Conservation (phyloP, 2,113 vertebrate genomes). For the Irena cyanogastra region DNA sequence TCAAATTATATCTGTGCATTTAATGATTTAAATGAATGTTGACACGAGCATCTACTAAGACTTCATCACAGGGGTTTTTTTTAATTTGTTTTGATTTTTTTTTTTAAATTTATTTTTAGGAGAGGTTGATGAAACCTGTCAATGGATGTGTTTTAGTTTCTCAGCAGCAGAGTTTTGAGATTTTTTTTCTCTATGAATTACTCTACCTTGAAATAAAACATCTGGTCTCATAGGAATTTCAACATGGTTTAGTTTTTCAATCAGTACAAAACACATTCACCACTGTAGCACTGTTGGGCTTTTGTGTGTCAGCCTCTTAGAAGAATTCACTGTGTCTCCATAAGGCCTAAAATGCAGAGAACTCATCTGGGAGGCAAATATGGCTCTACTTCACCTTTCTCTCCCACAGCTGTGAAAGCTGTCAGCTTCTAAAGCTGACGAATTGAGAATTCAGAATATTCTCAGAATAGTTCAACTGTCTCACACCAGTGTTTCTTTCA, state of each 20-base stretch:
- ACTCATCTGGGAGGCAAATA: not conserved
- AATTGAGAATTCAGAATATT: not conserved
- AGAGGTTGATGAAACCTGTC: not conserved
- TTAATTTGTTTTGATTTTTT: fast-evolving
- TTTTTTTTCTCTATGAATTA: not conserved
- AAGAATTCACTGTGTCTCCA: not conserved
- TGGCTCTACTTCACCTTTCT: not conserved
- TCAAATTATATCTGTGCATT: not conserved
- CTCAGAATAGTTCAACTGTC: not conserved
- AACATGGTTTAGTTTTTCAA: not conserved
- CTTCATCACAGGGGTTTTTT: not conserved
- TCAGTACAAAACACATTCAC: not conserved
- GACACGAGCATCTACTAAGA: not conserved
- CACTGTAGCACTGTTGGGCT: not conserved
- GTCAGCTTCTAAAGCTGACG: not conserved
- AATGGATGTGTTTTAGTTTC: not conserved
- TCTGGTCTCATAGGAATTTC: not conserved
- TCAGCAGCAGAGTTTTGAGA: not conserved
- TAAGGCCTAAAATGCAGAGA: not conserved
- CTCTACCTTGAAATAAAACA: slow-evolving; percentile 1
- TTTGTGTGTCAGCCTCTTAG: not conserved
- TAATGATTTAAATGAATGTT: not conserved
- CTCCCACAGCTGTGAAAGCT: not conserved
- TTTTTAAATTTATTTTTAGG: not conserved
- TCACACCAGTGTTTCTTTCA: not conserved